Evolutionary conservation across 2,888 invertebrate species (phyloP), one percentile per base, ranked within the genome.

Genomic region (Agrochola circellaris): DNA sequence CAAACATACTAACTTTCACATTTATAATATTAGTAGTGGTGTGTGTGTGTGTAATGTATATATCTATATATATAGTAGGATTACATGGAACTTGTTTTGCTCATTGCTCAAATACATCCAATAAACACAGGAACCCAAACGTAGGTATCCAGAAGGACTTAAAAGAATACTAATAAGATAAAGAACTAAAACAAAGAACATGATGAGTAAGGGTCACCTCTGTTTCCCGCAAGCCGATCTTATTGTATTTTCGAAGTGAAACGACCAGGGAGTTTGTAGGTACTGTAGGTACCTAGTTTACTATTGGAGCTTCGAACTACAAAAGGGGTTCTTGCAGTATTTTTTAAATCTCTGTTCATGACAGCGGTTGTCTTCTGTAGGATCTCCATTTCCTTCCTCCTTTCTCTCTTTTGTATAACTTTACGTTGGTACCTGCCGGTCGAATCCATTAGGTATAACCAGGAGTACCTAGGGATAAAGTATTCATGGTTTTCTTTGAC

Each of bases 301-400:
- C 17, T 30, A 71, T 71, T 62, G n/a, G 45, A 48, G n/a, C 34
- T 64, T 65, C n/a, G 48, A 48, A 20, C 11, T 45, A 30, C 60
- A 42, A 42, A 42, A 42, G 42, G 42, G 42, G 11, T 42, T 42
- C 42, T 42, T 42, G 11, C 42, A 45, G 60, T 34, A 34, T 62
- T 34, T 68, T 51, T 45, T 45, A 1, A 68, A 68, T 73, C n/a
- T n/a, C 45, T 58, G 69, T 9, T 69, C 45, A 1, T 58, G 54
- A 73, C 72, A 67, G 38, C 54, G n/a, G 34, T 17, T 72, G 48
- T 51, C 7, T 51, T 23, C 15, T 34, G 7, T 15, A 48, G 51
- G 54, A n/a, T 26, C 20, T 38, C 20, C 7, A 45, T 56, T 56
- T 26, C 20, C 4, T 7, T 20, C 13, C 20, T 42, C 42, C 42